These are phyloP conservation scores for Sericinus montela DNA, from an alignment of 2,888 invertebrate genomes.

Conservation along the genomic window DNA sequence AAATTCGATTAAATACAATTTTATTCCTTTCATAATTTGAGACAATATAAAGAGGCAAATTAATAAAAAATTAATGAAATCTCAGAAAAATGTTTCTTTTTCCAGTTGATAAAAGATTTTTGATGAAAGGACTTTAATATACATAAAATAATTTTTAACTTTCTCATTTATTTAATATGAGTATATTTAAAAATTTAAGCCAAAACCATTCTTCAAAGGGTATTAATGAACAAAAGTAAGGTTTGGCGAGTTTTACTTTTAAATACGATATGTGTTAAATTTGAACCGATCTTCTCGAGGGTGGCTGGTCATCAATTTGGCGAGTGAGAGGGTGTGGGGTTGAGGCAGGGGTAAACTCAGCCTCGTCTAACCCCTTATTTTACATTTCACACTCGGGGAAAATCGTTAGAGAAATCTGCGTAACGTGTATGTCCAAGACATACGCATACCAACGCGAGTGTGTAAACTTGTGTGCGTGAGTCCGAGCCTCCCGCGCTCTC, in stretches of 20 bases:
- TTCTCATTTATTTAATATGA: no score
- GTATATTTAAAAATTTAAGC: no score
- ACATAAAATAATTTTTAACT: no score
- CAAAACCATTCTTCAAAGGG: slow-evolving; percentile 50
- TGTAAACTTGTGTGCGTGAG: slow-evolving; percentile 36
- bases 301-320: slow-evolving; percentile 74
- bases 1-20: no score
- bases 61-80: no score
- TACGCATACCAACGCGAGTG: slow-evolving; percentile 49
- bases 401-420: slow-evolving; percentile 80
- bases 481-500: slow-evolving; percentile 50
- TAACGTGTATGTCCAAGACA: slow-evolving; percentile 76
- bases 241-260: slow-evolving; percentile 67
- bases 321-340: slow-evolving; percentile 44
- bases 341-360: slow-evolving; percentile 49
- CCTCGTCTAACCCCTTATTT: slow-evolving; percentile 78
- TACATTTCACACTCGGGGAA: slow-evolving; percentile 80
- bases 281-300: slow-evolving; percentile 72
- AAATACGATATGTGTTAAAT: slow-evolving; percentile 76
- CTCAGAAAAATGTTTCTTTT: no score
- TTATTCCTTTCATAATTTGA: no score
- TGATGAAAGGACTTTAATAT: no score
- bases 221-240: slow-evolving; percentile 66
- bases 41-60: no score
- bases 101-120: no score